Base-by-base conservation (phyloP, 2,888 invertebrate genomes). In the Nephrotoma appendiculata region DNA sequence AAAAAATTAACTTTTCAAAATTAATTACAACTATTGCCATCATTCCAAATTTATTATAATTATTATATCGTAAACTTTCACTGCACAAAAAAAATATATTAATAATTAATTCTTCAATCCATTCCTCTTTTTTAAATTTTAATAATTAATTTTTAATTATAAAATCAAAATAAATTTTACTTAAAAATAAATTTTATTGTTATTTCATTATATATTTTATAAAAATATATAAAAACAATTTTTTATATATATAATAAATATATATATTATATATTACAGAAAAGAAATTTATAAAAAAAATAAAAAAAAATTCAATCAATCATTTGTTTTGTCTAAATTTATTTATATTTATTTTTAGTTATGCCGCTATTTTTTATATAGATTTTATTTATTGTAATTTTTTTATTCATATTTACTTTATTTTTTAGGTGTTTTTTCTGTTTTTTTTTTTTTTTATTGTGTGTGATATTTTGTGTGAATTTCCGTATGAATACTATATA, bases 241-340 rank as follows among this genome's bases (percentile, higher is more conserved):
- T 85, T 85, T 45, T 85, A 85, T 85, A 44, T 44, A 85, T 85
- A 44, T 84, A 15, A 19, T 45, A 85, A 9, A 85, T 19, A 44
- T 85, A 85, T 85, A 85, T 85, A 87, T 41, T 85, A 57, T 86
- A 83, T 83, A 87, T 9, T 84, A 87, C 86, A 87, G 84, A 86
- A 86, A 52, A 87, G 85, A 86, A 86, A 41, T 19, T 31, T 43
- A 83, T 83, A 83, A 71, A 86, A 71, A 83, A 86, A 86, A 83
- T 42, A 86, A 43, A 85, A 85, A n/a, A 85, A 85, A 85, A 85
- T 85, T 19, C 85, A 85, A 85, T 45, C 84, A 85, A 71, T 71
- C 71, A 71, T 71, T 71, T 31, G 57, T 85, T 85, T 85, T 85
- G 85, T 85, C 85, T 52, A 52, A 86, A 52, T 86, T 86, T 86